phyloP scores from a whole-genome alignment of 2,113 vertebrate genomes.

The Triplophysa rosa region DNA sequence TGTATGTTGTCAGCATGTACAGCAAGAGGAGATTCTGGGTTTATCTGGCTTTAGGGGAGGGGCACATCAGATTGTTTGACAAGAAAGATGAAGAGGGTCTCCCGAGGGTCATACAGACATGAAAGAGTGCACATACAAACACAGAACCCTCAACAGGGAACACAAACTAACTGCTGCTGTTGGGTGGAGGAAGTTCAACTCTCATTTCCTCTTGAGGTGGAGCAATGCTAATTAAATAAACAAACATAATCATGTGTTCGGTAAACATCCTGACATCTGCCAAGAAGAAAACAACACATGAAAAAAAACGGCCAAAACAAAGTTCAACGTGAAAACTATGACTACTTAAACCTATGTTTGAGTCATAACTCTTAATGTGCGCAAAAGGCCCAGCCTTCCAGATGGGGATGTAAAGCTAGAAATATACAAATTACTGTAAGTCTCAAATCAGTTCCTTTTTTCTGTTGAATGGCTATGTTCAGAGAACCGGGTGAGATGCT shows the following conservation, averaged over 20 bases:
- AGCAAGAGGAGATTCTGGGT: neutral
- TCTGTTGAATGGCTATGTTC: neutral
- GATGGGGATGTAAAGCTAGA: neutral
- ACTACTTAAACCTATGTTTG: neutral
- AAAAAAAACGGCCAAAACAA: too few relatives aligned
- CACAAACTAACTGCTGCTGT: constrained; percentile 18
- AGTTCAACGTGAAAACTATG: neutral
- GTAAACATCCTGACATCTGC: neutral
- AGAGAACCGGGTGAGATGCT: neutral
- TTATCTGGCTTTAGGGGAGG: constrained; percentile 16
- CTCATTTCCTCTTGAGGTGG: constrained; percentile 52
- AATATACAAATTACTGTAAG: neutral
- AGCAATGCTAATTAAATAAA: constrained; percentile 45
- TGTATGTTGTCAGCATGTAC: neutral
- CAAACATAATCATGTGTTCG: constrained; percentile 39
- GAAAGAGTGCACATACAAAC: constrained; percentile 1
- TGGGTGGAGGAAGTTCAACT: constrained; percentile 45
- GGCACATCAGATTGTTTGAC: constrained; percentile 11
- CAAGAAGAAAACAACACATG: neutral
- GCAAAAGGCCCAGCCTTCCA: neutral
- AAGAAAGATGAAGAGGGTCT: neutral
- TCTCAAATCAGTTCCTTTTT: constrained; percentile 5
- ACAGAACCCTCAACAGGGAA: constrained; percentile 7
- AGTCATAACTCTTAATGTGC: neutral
- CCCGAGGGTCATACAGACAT: constrained; percentile 10